phyloP scores from a whole-genome alignment of 2,113 vertebrate genomes.

The Heterotis niloticus region DNA sequence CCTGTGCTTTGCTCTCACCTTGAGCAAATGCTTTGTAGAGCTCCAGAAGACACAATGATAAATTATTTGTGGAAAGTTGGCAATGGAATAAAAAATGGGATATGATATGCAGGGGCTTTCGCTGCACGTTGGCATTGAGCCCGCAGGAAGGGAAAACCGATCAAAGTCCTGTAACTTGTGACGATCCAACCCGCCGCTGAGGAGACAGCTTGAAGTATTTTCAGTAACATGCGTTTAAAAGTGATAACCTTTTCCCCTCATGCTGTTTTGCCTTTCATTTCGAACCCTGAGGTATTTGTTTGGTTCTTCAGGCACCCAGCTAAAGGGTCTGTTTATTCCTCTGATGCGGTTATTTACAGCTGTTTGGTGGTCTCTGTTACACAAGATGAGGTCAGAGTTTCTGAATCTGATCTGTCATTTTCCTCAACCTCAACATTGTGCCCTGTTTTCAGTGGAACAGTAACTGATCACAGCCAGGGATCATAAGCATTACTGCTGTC shows the following conservation, averaged over 20 bases:
- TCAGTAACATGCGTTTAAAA: neutral
- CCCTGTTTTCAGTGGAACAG: too few relatives aligned
- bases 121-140: neutral
- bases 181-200: neutral
- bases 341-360: too few relatives aligned
- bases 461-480: too few relatives aligned
- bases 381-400: too few relatives aligned
- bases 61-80: slow-evolving; percentile 30
- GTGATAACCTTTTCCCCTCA: too few relatives aligned
- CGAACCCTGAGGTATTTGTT: neutral
- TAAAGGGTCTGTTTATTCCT: too few relatives aligned
- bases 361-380: too few relatives aligned
- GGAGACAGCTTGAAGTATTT: neutral
- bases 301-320: too few relatives aligned
- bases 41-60: slow-evolving; percentile 34
- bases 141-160: neutral
- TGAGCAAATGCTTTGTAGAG: neutral
- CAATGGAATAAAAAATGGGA: slow-evolving; percentile 3
- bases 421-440: too few relatives aligned
- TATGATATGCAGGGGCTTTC: neutral
- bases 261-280: neutral
- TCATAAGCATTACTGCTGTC: too few relatives aligned
- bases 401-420: too few relatives aligned
- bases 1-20: neutral
- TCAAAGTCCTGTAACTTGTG: neutral